Evolutionary conservation across 2,888 invertebrate species (phyloP), one percentile per base, ranked within the genome.

Genomic region (Colostygia pectinataria): DNA sequence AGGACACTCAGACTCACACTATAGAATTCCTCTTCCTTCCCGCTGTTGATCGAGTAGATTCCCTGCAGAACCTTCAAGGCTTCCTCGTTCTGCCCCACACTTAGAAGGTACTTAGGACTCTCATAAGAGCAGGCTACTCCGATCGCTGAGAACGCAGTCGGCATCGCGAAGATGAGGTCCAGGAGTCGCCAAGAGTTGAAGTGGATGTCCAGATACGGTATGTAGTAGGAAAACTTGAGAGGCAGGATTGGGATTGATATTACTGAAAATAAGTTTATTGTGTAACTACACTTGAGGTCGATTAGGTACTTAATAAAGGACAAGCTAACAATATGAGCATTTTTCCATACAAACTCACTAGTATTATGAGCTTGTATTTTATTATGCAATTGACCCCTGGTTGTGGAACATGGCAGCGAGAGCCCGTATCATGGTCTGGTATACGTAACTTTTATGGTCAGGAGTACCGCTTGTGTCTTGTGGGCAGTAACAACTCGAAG

Each of bases 161-260:
- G 93, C 0, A 93, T 12, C 0, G 93, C 91, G 61, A 93, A 92
- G 0, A 93, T 68, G 0, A 94, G 77, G 10, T 94, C 80, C 53
- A 95, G 91, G 0, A 95, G 66, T 6, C 96, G 90, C 96, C 97
- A 97, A 5, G 95, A 93, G 61, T 92, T 92, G 63, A 93, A 92
- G 3, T 82, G 68, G 53, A 95, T 83, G 23, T 83, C 82, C 34
- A 93, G 66, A 1, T 80, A 50, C 0, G 83, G 82, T 0, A 90
- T 59, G 20, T 86, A 70, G 49, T 89, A 73, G 0, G 91, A 83
- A 57, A 92, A 83, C 2, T 70, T 65, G 4, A 92, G 59, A 0
- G 95, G 94, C 0, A 96, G 89, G 0, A 95, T 80, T 0, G 92
- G 83, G 77, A 94, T 93, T 0, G 94, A 92, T 47, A 94, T 62